Percentiles rank a stretch among this genome's conserved stretches.
Evolutionary conservation across 2,888 invertebrate genomes (phyloP).

Genomic region (Ellobium chinense): DNA sequence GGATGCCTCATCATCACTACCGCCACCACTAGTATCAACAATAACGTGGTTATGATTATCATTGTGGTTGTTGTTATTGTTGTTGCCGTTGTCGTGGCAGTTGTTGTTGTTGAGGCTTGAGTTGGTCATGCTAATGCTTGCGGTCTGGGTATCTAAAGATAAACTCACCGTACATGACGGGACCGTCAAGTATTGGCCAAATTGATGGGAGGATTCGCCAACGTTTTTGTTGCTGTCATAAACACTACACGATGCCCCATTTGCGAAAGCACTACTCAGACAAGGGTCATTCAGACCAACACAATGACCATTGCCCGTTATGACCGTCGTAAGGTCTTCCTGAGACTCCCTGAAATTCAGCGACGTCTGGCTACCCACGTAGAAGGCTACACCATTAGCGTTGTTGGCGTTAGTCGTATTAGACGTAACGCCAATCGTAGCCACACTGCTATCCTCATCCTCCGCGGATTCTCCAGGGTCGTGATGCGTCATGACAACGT

Average conservation of each 20-base stretch:
- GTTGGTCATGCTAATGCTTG: not conserved
- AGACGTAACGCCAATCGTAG: conserved; percentile 5
- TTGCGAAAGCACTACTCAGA: not conserved
- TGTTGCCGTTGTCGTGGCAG: not conserved
- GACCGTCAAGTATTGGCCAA: conserved; percentile 38
- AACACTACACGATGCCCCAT: not conserved
- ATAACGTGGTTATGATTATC: conserved; percentile 9
- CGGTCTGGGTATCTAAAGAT: conserved; percentile 1
- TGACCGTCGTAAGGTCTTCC: not conserved
- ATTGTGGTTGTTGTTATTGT: conserved; percentile 14
- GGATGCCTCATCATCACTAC: not conserved
- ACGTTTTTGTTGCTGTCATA: conserved; percentile 5
- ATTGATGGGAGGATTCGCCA: not conserved
- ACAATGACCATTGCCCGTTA: not conserved
- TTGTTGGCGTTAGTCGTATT: conserved; percentile 10
- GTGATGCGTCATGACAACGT: not conserved
- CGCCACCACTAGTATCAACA: too few relatives aligned
- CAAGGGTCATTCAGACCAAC: not conserved
- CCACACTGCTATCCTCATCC: conserved; percentile 18
- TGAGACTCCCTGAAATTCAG: not conserved
- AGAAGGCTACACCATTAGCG: conserved; percentile 19
- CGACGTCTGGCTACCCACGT: conserved; percentile 35
- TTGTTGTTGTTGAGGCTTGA: conserved; percentile 19
- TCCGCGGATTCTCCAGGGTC: not conserved
- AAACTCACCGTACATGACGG: conserved; percentile 18